phyloP scores from a whole-genome alignment of 2,113 vertebrate species.

The Octodon degus region DNA sequence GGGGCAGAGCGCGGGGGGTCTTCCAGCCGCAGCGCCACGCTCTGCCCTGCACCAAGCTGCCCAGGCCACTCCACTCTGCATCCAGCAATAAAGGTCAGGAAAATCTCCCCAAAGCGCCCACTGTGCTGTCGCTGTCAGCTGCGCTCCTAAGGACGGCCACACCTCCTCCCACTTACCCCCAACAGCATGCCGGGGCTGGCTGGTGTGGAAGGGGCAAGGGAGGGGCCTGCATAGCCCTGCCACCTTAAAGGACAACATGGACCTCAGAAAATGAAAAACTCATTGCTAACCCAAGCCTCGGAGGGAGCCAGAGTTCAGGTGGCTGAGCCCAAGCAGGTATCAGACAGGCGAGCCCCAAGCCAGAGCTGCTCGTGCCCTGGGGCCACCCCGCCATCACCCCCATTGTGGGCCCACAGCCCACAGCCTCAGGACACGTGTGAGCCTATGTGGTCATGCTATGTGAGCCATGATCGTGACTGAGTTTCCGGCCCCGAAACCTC shows the following conservation, averaged over 20 bases:
- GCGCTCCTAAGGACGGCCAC: rapidly evolving
- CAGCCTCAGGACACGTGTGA: rapidly evolving
- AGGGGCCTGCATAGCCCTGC: not conserved
- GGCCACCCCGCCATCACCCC: rapidly evolving
- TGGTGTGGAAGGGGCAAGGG: rapidly evolving
- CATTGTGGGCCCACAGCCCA: rapidly evolving
- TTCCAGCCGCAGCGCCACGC: rapidly evolving
- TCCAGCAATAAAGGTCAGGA: not conserved
- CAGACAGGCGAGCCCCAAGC: rapidly evolving
- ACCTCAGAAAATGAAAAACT: not conserved
- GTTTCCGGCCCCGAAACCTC: not conserved
- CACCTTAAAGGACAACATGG: not conserved
- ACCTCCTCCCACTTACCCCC: too few species aligned
- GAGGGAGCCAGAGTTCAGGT: not conserved
- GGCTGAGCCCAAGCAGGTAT: not conserved
- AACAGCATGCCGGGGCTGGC: rapidly evolving
- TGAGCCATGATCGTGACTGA: too few species aligned
- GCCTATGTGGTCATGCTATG: not conserved
- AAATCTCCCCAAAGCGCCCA: rapidly evolving
- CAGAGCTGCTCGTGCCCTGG: rapidly evolving
- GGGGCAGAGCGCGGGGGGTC: too few species aligned
- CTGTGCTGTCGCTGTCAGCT: rapidly evolving
- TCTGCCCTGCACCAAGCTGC: rapidly evolving
- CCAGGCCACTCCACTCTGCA: rapidly evolving
- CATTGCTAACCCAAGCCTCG: too few species aligned